phyloP scores from a whole-genome alignment of 2,888 invertebrate species.

The Andricus quercusramuli region DNA sequence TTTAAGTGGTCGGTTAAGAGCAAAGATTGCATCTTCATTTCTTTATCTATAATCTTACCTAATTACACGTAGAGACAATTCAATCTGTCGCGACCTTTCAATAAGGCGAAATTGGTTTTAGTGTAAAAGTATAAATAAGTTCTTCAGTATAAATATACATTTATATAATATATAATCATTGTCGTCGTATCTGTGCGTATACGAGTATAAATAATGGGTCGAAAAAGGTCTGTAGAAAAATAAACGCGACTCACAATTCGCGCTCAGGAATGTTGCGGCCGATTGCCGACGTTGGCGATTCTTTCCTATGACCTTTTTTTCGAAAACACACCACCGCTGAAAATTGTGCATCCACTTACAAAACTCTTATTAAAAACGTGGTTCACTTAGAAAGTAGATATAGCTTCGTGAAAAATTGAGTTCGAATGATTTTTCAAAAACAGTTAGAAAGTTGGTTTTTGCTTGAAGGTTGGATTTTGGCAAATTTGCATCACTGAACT shows the following conservation, averaged over 20 bases:
- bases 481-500: too few relatives aligned
- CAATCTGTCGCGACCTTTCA: neutral
- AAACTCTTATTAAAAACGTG: too few relatives aligned
- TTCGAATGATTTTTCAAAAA: too few relatives aligned
- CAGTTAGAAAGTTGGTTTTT: too few relatives aligned
- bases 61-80: constrained; percentile 3
- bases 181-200: neutral
- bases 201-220: constrained; percentile 6
- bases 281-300: neutral
- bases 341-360: too few relatives aligned
- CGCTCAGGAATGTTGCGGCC: constrained; percentile 23
- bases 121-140: constrained; percentile 10
- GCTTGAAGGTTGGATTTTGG: too few relatives aligned
- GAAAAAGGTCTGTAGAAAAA: constrained; percentile 1
- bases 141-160: constrained; percentile 7
- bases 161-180: neutral
- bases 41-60: neutral
- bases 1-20: constrained; percentile 32
- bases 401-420: too few relatives aligned
- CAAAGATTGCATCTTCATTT: constrained; percentile 13
- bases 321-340: neutral
- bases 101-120: constrained; percentile 4
- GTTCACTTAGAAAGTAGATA: too few relatives aligned
- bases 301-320: neutral
- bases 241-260: constrained; percentile 19